Conservation (phyloP, 1,140 invertebrate genomes). For the Nephotettix cincticeps region DNA sequence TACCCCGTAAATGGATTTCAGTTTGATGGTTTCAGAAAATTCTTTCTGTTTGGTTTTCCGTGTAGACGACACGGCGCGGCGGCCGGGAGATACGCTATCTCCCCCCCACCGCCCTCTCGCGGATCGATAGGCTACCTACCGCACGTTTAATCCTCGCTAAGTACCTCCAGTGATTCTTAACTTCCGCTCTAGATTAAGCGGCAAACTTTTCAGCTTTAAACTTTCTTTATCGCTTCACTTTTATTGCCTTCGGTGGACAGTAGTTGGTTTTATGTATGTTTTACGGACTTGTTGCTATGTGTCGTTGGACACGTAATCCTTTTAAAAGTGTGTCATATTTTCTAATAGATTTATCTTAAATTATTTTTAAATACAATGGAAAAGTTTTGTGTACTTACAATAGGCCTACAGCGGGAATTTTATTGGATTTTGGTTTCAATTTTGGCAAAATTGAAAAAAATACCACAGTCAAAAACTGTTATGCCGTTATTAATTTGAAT, state of each 20-base stretch:
- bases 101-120: neutral
- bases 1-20: slow-evolving; percentile 25
- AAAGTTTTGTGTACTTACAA: too few species aligned
- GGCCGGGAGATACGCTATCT: neutral
- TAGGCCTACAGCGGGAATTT: too few species aligned
- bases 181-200: neutral
- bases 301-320: too few species aligned
- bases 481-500: too few species aligned
- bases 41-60: slow-evolving; percentile 2
- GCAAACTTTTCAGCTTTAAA: slow-evolving; percentile 8
- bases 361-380: too few species aligned
- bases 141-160: slow-evolving; percentile 1
- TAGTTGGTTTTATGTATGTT: too few species aligned
- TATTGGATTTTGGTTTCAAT: too few species aligned
- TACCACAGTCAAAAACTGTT: too few species aligned
- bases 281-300: too few species aligned
- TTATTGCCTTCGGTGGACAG: neutral
- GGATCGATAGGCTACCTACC: neutral
- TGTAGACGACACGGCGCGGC: neutral
- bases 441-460: too few species aligned
- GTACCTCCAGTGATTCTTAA: slow-evolving; percentile 10
- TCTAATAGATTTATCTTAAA: too few species aligned
- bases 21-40: slow-evolving; percentile 27
- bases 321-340: too few species aligned
- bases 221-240: neutral